Percentiles rank a stretch among this genome's conserved stretches.
Conservation (phyloP, 92 coral and sea anemone genomes). For the Isaurus tuberculatus region DNA sequence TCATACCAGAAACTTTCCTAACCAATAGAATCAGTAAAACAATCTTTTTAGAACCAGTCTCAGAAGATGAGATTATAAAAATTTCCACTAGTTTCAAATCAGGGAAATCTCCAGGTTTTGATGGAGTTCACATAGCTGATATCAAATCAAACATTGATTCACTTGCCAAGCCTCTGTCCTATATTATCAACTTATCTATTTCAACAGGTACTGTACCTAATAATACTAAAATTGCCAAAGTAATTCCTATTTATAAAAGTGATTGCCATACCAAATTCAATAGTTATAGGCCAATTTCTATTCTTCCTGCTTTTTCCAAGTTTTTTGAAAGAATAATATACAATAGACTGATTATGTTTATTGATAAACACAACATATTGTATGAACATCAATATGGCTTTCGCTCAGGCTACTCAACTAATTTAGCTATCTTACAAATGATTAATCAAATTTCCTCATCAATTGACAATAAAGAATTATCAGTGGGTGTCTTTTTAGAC, state of each 20-base stretch:
- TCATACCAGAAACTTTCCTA: too few relatives aligned
- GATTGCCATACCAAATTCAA: neutral
- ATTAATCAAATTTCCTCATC: slow-evolving; percentile 19
- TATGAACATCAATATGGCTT: slow-evolving; percentile 7
- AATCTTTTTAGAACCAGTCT: too few relatives aligned
- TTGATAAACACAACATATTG: neutral
- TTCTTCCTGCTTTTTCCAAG: neutral
- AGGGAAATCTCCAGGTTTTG: too few relatives aligned
- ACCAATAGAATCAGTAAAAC: too few relatives aligned
- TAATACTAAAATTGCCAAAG: neutral
- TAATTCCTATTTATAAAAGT: neutral
- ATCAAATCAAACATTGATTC: neutral
- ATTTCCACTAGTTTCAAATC: too few relatives aligned
- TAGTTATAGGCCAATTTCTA: neutral
- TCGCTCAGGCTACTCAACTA: slow-evolving; percentile 2
- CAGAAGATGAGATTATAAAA: too few relatives aligned
- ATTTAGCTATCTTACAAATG: slow-evolving; percentile 4
- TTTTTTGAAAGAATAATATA: neutral
- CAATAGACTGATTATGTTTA: neutral
- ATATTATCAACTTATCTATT: neutral
- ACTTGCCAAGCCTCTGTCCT: neutral
- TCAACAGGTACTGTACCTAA: slow-evolving; percentile 3
- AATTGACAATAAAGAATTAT: slow-evolving; percentile 23
- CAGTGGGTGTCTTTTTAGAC: slow-evolving; percentile 20
- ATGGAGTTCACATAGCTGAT: too few relatives aligned